phyloP scores from a whole-genome alignment of 2,888 invertebrate species.

The Drosophila melanosoma region DNA sequence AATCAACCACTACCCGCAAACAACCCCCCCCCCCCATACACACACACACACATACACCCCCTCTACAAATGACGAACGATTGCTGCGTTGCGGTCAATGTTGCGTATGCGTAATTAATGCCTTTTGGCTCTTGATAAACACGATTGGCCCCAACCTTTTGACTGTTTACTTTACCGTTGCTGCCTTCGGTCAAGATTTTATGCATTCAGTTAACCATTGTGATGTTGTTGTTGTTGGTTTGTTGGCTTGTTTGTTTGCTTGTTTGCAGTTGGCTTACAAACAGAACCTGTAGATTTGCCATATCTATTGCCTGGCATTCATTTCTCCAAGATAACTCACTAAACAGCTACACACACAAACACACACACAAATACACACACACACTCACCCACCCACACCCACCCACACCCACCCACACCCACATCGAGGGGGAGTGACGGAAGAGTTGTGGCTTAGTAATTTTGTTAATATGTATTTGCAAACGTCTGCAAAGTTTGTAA shows the following conservation, averaged over 20 bases:
- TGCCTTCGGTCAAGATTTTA: conserved; percentile 61
- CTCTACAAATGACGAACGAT: conserved; percentile 44
- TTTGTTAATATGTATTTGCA: conserved; percentile 41
- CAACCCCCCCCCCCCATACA: neutral
- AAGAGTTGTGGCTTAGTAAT: conserved; percentile 22
- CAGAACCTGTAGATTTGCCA: conserved; percentile 26
- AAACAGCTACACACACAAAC: neutral
- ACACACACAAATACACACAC: neutral
- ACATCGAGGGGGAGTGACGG: neutral
- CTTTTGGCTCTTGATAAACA: conserved; percentile 69
- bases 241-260: conserved; percentile 31
- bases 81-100: conserved; percentile 54
- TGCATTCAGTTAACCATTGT: conserved; percentile 59
- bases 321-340: conserved; percentile 17
- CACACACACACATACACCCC: neutral
- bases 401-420: too few species aligned
- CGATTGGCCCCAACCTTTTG: conserved; percentile 18
- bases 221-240: conserved; percentile 43
- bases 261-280: conserved; percentile 42
- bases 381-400: neutral
- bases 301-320: conserved; percentile 38
- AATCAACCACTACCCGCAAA: neutral
- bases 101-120: conserved; percentile 77
- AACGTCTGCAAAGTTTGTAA: conserved; percentile 61
- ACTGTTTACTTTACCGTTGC: conserved; percentile 44